These are phyloP conservation scores for Nemoura dubitans DNA, from an alignment of 2,888 invertebrate genomes.

Conservation along the genomic window DNA sequence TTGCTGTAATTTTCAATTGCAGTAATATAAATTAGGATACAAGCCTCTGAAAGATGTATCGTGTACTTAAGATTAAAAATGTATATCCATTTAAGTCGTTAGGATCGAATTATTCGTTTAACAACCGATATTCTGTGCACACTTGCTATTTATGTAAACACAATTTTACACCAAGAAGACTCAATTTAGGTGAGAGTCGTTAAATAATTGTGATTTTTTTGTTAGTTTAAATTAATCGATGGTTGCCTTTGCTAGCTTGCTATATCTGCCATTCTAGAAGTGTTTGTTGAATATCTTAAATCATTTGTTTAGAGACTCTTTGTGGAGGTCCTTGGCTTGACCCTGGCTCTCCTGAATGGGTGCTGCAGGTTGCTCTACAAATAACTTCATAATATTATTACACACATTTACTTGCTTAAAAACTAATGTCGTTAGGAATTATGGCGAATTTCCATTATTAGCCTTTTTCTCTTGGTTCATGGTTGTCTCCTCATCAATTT, in stretches of 20 bases:
- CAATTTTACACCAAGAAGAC: slow-evolving; percentile 42
- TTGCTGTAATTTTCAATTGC: not conserved
- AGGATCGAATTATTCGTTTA: slow-evolving; percentile 53
- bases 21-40: not conserved
- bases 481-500: too few relatives aligned
- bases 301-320: too few relatives aligned
- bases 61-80: slow-evolving; percentile 56
- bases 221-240: too few relatives aligned
- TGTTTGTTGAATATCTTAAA: too few relatives aligned
- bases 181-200: slow-evolving; percentile 23
- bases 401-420: too few relatives aligned
- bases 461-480: too few relatives aligned
- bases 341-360: not conserved
- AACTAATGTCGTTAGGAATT: too few relatives aligned
- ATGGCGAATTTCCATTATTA: too few relatives aligned
- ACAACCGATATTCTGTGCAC: slow-evolving; percentile 48
- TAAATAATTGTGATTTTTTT: not conserved
- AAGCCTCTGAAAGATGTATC: slow-evolving; percentile 58
- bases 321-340: not conserved
- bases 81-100: slow-evolving; percentile 54
- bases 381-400: too few relatives aligned
- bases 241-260: too few relatives aligned
- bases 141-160: slow-evolving; percentile 57
- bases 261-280: too few relatives aligned
- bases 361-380: too few relatives aligned